These are phyloP conservation scores for Chirona hameri DNA, from an alignment of 2,888 invertebrate genomes.

Conservation along the genomic window DNA sequence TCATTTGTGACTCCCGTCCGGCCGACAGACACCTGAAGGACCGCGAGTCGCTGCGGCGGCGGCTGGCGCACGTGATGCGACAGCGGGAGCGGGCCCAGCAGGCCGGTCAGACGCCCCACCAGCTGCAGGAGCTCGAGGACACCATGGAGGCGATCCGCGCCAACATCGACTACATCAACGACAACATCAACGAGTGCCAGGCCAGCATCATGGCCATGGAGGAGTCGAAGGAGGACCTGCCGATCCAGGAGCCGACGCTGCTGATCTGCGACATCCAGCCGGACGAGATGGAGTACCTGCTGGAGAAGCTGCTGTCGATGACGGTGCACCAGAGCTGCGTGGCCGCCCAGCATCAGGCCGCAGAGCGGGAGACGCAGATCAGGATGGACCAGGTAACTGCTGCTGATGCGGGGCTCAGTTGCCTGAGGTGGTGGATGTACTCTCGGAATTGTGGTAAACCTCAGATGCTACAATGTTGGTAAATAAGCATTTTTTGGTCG, in stretches of 20 bases:
- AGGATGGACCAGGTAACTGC: conserved; percentile 61
- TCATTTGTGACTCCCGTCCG: neutral
- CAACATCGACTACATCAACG: conserved; percentile 82
- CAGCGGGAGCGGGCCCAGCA: conserved; percentile 44
- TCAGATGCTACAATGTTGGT: no score
- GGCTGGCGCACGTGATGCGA: conserved; percentile 58
- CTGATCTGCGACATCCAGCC: conserved; percentile 47
- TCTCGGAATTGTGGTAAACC: no score
- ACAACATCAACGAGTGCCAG: conserved; percentile 86
- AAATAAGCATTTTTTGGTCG: no score
- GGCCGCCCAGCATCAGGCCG: conserved; percentile 66
- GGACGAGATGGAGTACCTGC: conserved; percentile 72
- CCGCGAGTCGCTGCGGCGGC: conserved; percentile 68
- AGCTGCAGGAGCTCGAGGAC: conserved; percentile 60
- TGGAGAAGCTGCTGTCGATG: conserved; percentile 71
- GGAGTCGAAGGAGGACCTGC: conserved; percentile 57
- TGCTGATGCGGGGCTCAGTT: no score
- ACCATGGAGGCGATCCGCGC: conserved; percentile 72
- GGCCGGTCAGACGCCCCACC: neutral
- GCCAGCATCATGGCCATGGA: conserved; percentile 90
- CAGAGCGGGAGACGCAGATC: conserved; percentile 67
- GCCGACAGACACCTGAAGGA: conserved; percentile 59
- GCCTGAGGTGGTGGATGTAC: no score
- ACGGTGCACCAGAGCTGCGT: conserved; percentile 69
- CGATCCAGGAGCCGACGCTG: conserved; percentile 38